Evolutionary conservation across 2,113 vertebrate genomes (phyloP).

Genomic region (Dunckerocampus dactyliophorus): DNA sequence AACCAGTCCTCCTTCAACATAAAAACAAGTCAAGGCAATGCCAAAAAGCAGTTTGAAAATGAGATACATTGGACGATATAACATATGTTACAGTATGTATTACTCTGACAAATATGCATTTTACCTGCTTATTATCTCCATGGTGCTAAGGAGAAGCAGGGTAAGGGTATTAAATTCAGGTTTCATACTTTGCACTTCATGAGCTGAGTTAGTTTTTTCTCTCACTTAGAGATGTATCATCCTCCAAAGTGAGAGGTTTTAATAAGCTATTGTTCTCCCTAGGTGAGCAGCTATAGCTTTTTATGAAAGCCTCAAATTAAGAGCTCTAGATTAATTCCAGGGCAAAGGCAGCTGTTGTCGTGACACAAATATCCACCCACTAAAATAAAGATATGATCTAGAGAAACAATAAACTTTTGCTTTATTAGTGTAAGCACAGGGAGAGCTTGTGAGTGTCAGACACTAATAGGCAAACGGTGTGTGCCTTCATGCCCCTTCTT

Average conservation of each 20-base stretch:
- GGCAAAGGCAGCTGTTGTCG: conserved; percentile 14
- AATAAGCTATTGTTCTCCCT: conserved; percentile 6
- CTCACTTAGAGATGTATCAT: conserved; percentile 1
- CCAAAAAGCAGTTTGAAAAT: background rate
- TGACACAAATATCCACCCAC: background rate
- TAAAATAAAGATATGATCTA: conserved; percentile 6
- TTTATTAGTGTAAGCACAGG: conserved; percentile 27
- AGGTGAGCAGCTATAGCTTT: background rate
- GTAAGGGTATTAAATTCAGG: background rate
- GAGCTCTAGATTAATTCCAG: background rate
- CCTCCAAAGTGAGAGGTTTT: background rate
- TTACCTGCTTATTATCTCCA: background rate
- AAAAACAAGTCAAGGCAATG: background rate
- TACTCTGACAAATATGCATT: background rate
- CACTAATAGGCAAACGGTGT: conserved; percentile 51
- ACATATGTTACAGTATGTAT: background rate
- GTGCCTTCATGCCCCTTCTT: conserved; percentile 46
- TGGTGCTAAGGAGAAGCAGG: background rate
- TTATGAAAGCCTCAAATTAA: conserved; percentile 6
- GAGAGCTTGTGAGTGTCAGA: conserved; percentile 14
- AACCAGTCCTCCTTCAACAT: background rate
- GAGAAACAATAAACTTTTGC: conserved; percentile 32
- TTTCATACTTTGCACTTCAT: background rate
- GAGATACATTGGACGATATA: background rate
- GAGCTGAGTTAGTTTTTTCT: background rate